phyloP scores from a whole-genome alignment of 2,113 vertebrate genomes.

The Fukomys damarensis region DNA sequence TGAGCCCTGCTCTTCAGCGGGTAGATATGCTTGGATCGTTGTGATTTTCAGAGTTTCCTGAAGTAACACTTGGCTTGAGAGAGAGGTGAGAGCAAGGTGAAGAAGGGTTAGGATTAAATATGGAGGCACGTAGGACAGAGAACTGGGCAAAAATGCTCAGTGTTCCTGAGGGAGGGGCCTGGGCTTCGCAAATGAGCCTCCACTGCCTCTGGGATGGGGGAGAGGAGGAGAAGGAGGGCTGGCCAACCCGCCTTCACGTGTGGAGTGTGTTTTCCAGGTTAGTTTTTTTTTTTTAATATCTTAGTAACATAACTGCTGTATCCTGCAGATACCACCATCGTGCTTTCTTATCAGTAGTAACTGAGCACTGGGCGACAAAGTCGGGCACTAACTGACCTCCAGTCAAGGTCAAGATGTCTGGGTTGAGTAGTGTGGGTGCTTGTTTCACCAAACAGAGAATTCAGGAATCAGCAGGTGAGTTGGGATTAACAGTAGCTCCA shows the following conservation, averaged over 20 bases:
- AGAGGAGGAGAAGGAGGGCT: not conserved
- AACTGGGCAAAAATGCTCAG: not conserved
- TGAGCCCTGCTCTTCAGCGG: not conserved
- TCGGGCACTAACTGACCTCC: not conserved
- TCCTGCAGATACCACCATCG: not conserved
- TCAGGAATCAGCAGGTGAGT: not conserved
- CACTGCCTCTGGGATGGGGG: not conserved
- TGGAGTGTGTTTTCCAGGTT: not conserved
- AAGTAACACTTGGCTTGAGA: not conserved
- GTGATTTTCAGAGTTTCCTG: not conserved
- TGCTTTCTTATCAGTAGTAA: not conserved
- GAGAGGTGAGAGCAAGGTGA: not conserved
- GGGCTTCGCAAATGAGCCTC: not conserved
- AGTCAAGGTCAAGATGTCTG: not conserved
- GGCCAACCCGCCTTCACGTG: not conserved
- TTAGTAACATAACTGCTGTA: not conserved
- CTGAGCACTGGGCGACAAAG: not conserved
- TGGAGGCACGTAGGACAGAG: not conserved
- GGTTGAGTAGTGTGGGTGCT: too few relatives aligned
- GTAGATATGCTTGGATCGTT: not conserved
- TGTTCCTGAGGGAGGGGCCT: not conserved
- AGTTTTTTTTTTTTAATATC: not conserved
- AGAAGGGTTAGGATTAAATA: not conserved
- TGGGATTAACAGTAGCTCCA: not conserved
- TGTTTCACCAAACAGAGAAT: not conserved